Evolutionary conservation across 2,888 invertebrate genomes (phyloP).

Genomic region (Cabera pusaria): DNA sequence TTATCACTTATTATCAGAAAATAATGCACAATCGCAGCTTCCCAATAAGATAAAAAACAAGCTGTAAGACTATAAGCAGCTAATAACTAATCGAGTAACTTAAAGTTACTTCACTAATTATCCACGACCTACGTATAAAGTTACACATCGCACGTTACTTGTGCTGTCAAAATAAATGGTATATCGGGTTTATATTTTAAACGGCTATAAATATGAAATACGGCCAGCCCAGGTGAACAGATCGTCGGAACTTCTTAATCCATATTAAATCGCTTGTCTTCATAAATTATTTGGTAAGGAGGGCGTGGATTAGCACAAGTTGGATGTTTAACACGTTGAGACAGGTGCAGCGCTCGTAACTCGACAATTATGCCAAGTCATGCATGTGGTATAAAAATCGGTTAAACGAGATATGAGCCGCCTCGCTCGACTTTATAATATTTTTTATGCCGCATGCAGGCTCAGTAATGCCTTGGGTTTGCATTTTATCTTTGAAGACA

Average conservation of each 20-base stretch:
- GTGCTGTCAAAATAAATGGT: constrained; percentile 21
- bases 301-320: constrained; percentile 26
- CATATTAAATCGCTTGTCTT: constrained; percentile 41
- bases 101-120: no score
- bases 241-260: constrained; percentile 39
- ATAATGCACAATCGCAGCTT: no score
- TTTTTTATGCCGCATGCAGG: constrained; percentile 12
- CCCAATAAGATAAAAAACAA: no score
- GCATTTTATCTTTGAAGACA: constrained; percentile 6
- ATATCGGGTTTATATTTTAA: constrained; percentile 27
- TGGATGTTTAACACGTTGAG: constrained; percentile 14
- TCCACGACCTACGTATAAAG: background rate
- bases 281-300: constrained; percentile 38
- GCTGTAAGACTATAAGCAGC: no score
- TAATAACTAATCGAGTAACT: no score
- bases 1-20: no score
- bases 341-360: constrained; percentile 13
- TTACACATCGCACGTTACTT: constrained; percentile 1
- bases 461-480: constrained; percentile 2
- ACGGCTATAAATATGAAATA: constrained; percentile 29
- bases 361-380: constrained; percentile 16
- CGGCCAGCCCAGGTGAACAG: constrained; percentile 32
- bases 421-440: constrained; percentile 9
- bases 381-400: constrained; percentile 22
- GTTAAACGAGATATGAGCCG: constrained; percentile 18